Conservation (phyloP, 2,888 invertebrate species). For the Caenorhabditis sp. region DNA sequence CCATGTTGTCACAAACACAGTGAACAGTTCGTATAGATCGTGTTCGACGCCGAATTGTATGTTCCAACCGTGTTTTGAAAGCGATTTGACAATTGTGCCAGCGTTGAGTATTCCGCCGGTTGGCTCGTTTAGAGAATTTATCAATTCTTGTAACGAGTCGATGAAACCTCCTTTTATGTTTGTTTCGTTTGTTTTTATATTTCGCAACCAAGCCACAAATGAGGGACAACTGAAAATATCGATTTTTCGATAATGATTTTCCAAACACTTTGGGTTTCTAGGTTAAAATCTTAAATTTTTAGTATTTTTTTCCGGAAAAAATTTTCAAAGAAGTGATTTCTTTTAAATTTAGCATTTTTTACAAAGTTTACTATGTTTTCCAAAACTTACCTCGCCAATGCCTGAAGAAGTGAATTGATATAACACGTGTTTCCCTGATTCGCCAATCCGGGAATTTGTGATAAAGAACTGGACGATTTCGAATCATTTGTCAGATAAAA, state of each 20-base stretch:
- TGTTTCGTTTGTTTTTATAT: conserved; percentile 18
- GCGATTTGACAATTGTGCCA: conserved; percentile 30
- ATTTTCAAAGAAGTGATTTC: too few relatives aligned
- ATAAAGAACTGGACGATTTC: conserved; percentile 14
- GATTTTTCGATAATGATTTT: too few relatives aligned
- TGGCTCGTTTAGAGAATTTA: conserved; percentile 30
- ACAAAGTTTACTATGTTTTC: background rate
- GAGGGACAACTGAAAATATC: conserved; percentile 42
- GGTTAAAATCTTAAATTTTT: too few relatives aligned
- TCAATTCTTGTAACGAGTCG: conserved; percentile 17
- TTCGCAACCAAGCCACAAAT: conserved; percentile 44
- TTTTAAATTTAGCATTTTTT: too few relatives aligned
- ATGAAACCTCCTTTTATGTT: conserved; percentile 23
- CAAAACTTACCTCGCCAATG: conserved; percentile 43
- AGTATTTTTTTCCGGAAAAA: too few relatives aligned
- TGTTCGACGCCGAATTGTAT: conserved; percentile 63
- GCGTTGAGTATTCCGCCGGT: conserved; percentile 33
- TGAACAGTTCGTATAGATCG: conserved; percentile 91
- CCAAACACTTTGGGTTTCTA: conserved; percentile 1
- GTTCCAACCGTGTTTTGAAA: conserved; percentile 49
- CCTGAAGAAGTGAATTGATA: conserved; percentile 58
- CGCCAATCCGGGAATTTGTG: conserved; percentile 45
- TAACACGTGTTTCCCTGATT: conserved; percentile 63
- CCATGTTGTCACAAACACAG: conserved; percentile 86
- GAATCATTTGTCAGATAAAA: conserved; percentile 27